These are phyloP conservation scores for Clistopyga incitator DNA, from an alignment of 2,888 invertebrate species.

Conservation along the genomic window DNA sequence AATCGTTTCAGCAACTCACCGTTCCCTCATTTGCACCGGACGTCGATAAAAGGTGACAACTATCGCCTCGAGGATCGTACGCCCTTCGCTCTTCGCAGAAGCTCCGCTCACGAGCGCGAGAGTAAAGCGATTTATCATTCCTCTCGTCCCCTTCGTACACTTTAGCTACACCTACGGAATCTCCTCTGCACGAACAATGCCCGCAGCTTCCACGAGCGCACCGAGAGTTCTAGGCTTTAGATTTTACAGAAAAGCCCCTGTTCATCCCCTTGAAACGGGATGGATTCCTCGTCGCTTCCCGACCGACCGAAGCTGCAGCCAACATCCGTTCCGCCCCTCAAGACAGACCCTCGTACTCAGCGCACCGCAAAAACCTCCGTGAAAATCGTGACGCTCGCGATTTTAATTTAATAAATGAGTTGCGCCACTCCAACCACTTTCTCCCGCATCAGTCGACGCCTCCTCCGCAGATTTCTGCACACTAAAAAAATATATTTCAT, in stretches of 20 bases:
- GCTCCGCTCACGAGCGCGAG: neutral
- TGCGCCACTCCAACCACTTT: slow-evolving; percentile 11
- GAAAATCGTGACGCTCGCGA: slow-evolving; percentile 46
- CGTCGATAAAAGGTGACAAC: slow-evolving; percentile 48
- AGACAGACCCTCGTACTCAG: neutral
- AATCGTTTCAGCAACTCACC: slow-evolving; percentile 39
- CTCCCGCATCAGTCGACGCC: slow-evolving; percentile 54
- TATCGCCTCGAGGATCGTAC: slow-evolving; percentile 13
- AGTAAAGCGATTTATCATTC: slow-evolving; percentile 41
- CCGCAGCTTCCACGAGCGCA: slow-evolving; percentile 1
- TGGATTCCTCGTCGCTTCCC: slow-evolving; percentile 19
- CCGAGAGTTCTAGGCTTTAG: slow-evolving; percentile 32
- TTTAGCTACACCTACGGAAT: slow-evolving; percentile 1
- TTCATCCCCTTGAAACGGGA: slow-evolving; percentile 26
- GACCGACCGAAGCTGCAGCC: slow-evolving; percentile 7
- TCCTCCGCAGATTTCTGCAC: neutral
- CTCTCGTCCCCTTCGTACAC: slow-evolving; percentile 3
- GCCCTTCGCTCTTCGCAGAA: slow-evolving; percentile 6
- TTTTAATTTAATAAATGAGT: slow-evolving; percentile 64
- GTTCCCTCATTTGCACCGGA: slow-evolving; percentile 46
- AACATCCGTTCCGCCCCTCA: slow-evolving; percentile 18
- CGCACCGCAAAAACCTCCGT: slow-evolving; percentile 11
- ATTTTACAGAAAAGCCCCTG: slow-evolving; percentile 20
- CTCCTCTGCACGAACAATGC: slow-evolving; percentile 24
- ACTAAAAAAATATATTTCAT: slow-evolving; percentile 31